A percentile compares a stretch with the other conserved stretches of the same genome.
These are phyloP conservation scores for Hipposideros larvatus DNA, from an alignment of 2,797 vertebrate species.

Conservation along the genomic window DNA sequence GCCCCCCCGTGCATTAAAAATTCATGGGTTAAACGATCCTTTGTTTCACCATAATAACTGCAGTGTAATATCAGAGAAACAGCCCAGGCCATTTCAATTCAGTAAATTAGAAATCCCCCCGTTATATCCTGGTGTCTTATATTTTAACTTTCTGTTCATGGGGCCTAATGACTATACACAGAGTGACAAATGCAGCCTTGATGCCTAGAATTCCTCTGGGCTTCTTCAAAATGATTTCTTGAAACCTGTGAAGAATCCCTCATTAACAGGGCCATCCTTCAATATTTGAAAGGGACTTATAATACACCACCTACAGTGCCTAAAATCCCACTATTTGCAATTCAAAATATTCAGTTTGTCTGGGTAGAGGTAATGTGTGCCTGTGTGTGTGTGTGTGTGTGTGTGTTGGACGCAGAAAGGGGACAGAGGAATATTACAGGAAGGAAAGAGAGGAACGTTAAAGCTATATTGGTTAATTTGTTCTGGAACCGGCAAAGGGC, in stretches of 20 bases:
- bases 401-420: background rate
- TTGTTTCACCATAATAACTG: constrained; percentile 66
- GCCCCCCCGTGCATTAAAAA: background rate
- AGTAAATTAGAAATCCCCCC: constrained; percentile 56
- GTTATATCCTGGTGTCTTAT: constrained; percentile 31
- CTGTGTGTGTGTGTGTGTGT: background rate
- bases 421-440: background rate
- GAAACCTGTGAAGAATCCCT: constrained; percentile 55
- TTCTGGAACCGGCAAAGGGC: background rate
- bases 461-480: background rate
- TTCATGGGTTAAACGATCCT: constrained; percentile 48
- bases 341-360: background rate
- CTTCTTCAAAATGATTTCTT: constrained; percentile 54
- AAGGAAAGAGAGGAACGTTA: background rate
- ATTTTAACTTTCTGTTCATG: constrained; percentile 57
- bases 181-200: constrained; percentile 46
- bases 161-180: constrained; percentile 49
- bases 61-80: constrained; percentile 53
- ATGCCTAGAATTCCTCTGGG: constrained; percentile 31
- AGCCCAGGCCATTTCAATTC: constrained; percentile 44
- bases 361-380: background rate
- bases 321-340: constrained; percentile 26
- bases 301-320: background rate
- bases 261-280: background rate
- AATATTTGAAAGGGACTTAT: constrained; percentile 18